Evolutionary conservation across 2,888 invertebrate genomes (phyloP).

Genomic region (Trimorus sp.): DNA sequence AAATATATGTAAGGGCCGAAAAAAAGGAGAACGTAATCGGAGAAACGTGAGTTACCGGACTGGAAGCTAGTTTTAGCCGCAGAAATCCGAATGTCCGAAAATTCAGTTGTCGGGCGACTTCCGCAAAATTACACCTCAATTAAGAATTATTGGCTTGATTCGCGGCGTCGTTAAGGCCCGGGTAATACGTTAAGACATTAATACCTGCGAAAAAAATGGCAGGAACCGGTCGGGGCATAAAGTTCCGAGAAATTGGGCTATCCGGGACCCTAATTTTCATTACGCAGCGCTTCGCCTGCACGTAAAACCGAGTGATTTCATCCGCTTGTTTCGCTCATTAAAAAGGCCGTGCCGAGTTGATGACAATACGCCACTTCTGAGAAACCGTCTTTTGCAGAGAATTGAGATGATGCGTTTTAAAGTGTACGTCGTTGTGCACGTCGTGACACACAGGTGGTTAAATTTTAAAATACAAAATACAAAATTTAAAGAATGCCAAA

Average conservation of each 20-base stretch:
- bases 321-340: slow-evolving; percentile 63
- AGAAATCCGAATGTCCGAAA: neutral
- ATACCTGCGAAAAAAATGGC: slow-evolving; percentile 43
- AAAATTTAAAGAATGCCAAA: neutral
- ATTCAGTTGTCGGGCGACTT: neutral
- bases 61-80: neutral
- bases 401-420: slow-evolving; percentile 48
- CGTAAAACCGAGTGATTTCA: slow-evolving; percentile 58
- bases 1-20: no score
- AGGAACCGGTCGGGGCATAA: slow-evolving; percentile 54
- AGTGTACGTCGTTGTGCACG: slow-evolving; percentile 5
- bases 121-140: slow-evolving; percentile 29
- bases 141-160: slow-evolving; percentile 31
- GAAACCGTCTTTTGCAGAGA: slow-evolving; percentile 56
- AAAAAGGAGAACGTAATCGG: no score
- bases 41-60: no score
- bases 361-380: slow-evolving; percentile 49
- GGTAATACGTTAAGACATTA: slow-evolving; percentile 36
- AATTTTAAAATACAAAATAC: slow-evolving; percentile 25
- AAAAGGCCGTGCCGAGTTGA: slow-evolving; percentile 41
- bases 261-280: slow-evolving; percentile 60
- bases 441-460: slow-evolving; percentile 21
- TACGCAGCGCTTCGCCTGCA: slow-evolving; percentile 51
- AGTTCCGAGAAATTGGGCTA: slow-evolving; percentile 50
- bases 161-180: slow-evolving; percentile 29